A percentile compares a stretch with the other conserved stretches of the same genome.
Conservation (phyloP, 1,140 invertebrate genomes). For the Conus ventricosus region DNA sequence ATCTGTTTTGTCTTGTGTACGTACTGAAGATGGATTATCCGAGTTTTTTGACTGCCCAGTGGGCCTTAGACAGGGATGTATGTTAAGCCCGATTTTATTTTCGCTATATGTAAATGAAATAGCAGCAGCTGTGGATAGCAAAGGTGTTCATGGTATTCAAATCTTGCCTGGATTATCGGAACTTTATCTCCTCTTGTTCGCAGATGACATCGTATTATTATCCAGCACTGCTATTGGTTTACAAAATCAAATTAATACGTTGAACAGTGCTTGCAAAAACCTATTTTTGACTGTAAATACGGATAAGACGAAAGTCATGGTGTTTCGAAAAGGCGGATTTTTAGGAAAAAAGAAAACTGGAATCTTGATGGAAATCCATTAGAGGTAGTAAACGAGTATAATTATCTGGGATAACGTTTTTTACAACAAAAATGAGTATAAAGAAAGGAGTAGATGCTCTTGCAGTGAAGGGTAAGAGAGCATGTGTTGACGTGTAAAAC, state of each 20-base stretch:
- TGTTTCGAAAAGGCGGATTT: too few species aligned
- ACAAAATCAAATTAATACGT: constrained; percentile 15
- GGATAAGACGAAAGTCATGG: too few species aligned
- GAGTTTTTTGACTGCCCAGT: background rate
- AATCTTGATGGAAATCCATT: too few species aligned
- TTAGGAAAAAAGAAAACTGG: too few species aligned
- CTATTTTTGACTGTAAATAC: too few species aligned
- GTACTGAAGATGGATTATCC: background rate
- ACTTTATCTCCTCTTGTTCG: constrained; percentile 29
- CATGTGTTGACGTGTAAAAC: too few species aligned
- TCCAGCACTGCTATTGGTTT: background rate
- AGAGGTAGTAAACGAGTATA: too few species aligned
- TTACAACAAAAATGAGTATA: too few species aligned
- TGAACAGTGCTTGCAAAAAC: background rate
- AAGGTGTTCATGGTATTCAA: constrained; percentile 25
- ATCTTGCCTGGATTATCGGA: constrained; percentile 6
- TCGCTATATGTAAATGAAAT: constrained; percentile 37
- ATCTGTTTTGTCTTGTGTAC: constrained; percentile 2
- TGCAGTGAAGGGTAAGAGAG: too few species aligned
- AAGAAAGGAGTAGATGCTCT: too few species aligned
- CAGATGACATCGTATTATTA: constrained; percentile 35
- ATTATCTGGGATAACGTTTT: too few species aligned
- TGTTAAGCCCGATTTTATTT: constrained; percentile 31
- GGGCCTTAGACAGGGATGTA: constrained; percentile 25
- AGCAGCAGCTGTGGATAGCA: background rate